Conservation (phyloP, 2,797 vertebrate species). For the Argentina silus region DNA sequence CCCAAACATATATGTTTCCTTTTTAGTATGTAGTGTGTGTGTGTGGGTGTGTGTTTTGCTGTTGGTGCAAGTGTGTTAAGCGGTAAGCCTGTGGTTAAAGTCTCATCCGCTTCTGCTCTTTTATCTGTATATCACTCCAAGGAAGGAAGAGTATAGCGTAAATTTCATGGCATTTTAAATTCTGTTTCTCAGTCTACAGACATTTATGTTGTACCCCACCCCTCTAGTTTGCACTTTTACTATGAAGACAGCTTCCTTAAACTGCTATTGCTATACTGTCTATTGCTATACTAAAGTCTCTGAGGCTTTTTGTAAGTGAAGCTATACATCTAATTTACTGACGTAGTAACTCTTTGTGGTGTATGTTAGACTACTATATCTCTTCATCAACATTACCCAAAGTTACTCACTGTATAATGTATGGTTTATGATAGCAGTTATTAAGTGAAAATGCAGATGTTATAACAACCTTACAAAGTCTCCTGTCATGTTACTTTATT, state of each 20-base stretch:
- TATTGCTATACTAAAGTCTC: neutral
- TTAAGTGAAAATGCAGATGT: too few species aligned
- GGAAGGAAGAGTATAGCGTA: slow-evolving; percentile 61
- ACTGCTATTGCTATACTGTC: neutral
- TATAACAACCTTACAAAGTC: neutral
- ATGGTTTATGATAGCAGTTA: too few species aligned
- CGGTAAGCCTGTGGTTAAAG: slow-evolving; percentile 69
- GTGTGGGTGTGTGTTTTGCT: slow-evolving; percentile 39
- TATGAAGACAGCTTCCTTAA: neutral
- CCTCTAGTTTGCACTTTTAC: slow-evolving; percentile 5
- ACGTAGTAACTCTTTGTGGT: neutral
- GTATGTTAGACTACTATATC: neutral
- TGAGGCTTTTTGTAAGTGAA: neutral
- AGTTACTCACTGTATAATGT: neutral
- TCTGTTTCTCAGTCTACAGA: slow-evolving; percentile 22
- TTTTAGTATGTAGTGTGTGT: slow-evolving; percentile 43
- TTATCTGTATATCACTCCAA: slow-evolving; percentile 65
- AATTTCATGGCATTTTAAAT: slow-evolving; percentile 68
- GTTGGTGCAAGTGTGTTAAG: slow-evolving; percentile 70
- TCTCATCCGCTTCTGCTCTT: slow-evolving; percentile 64
- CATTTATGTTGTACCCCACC: neutral
- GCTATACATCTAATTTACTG: neutral
- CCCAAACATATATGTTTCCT: slow-evolving; percentile 67
- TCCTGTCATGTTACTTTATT: neutral
- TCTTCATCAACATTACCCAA: neutral